A percentile compares a stretch with the other conserved stretches of the same genome.
phyloP scores from a whole-genome alignment of 2,113 vertebrate species.

The Prochilodus magdalenae region DNA sequence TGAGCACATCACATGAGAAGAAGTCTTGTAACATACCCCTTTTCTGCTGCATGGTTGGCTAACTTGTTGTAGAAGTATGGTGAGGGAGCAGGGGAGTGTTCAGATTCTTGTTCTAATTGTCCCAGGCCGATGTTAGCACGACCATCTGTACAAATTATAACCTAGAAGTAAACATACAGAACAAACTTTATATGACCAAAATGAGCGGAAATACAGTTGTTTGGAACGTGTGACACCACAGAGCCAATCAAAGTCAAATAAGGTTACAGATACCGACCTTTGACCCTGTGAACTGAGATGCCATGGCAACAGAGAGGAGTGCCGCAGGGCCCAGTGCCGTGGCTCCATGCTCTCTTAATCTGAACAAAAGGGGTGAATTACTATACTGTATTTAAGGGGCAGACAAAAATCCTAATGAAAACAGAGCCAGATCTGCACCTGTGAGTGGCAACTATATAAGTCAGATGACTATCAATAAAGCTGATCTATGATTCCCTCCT shows the following conservation, averaged over 20 bases:
- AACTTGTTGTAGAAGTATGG: slow-evolving; percentile 75
- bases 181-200: neutral
- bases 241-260: neutral
- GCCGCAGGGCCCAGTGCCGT: slow-evolving; percentile 77
- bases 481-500: too few species aligned
- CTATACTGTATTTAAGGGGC: neutral
- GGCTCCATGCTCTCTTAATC: slow-evolving; percentile 75
- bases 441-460: too few species aligned
- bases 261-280: slow-evolving; percentile 64
- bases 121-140: slow-evolving; percentile 79
- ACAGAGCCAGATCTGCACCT: too few species aligned
- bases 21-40: slow-evolving; percentile 64
- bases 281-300: slow-evolving; percentile 76
- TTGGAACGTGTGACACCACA: neutral
- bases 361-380: slow-evolving; percentile 38
- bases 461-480: too few species aligned
- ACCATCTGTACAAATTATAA: slow-evolving; percentile 81
- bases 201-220: neutral
- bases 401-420: too few species aligned
- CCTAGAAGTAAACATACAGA: slow-evolving; percentile 60
- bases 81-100: slow-evolving; percentile 30
- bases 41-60: slow-evolving; percentile 68
- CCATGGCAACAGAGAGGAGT: slow-evolving; percentile 77
- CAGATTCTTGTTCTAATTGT: slow-evolving; percentile 64
- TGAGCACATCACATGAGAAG: too few species aligned